phyloP scores from a whole-genome alignment of 2,113 vertebrate genomes.

The Forbesichthys papilliferus region DNA sequence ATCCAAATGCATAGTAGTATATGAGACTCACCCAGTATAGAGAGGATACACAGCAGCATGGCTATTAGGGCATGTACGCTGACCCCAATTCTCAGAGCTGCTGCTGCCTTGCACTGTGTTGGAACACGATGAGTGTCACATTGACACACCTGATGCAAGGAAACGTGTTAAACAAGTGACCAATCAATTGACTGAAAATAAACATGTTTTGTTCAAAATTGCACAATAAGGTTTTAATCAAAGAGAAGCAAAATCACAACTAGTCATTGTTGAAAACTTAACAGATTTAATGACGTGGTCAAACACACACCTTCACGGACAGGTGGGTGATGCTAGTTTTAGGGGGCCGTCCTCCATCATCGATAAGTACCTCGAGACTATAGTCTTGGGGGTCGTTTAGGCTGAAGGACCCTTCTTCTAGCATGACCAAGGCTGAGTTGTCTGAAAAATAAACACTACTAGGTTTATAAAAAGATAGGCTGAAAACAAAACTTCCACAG shows the following conservation, averaged over 20 bases:
- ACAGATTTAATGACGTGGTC: constrained; percentile 28
- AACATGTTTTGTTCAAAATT: neutral
- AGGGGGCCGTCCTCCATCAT: constrained; percentile 81
- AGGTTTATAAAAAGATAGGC: too few species aligned
- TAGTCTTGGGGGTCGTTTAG: constrained; percentile 81
- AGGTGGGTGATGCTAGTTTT: constrained; percentile 78
- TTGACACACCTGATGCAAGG: constrained; percentile 76
- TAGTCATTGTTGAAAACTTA: neutral
- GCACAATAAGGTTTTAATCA: neutral
- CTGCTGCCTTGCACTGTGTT: constrained; percentile 77
- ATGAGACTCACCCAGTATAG: constrained; percentile 82
- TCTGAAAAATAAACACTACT: constrained; percentile 68
- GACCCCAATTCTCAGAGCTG: constrained; percentile 68
- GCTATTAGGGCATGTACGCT: constrained; percentile 86
- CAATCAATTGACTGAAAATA: neutral
- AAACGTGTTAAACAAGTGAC: neutral
- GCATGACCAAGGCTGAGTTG: constrained; percentile 83
- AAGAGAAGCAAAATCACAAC: neutral
- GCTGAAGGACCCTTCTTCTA: constrained; percentile 86
- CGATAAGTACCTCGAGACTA: constrained; percentile 82
- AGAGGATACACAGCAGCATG: constrained; percentile 86
- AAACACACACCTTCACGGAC: constrained; percentile 76
- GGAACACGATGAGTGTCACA: constrained; percentile 77
- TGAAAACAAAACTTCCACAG: too few species aligned
- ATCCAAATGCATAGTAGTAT: too few species aligned